Evolutionary conservation across 1,140 invertebrate genomes (phyloP), one percentile per base, ranked within the genome.

Genomic region (Papilio polytes): DNA sequence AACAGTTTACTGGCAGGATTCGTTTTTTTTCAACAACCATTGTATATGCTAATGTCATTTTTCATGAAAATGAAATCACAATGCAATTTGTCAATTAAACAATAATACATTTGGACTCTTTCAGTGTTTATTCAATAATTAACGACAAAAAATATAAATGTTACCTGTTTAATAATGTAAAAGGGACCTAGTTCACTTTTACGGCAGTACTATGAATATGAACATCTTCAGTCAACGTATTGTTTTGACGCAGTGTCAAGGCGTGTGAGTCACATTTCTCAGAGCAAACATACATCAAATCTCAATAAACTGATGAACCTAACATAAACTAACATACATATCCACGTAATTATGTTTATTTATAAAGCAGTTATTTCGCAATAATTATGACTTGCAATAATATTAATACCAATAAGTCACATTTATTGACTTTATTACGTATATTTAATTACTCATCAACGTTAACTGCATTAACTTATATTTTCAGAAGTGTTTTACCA

Each of bases 201-300:
- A 74, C 36, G 20, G 26, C 18, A 3, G 18, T n/a, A 76, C 74
- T 76, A 76, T 76, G 46, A 76, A 76, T 76, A 51, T 18, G 44
- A 76, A 46, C 74, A 76, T 76, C 51, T 76, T 26, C 22, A 46
- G 74, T 76, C n/a, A 7, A 76, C 44, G 46, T 53, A 22, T 46
- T 74, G 74, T 48, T 76, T 76, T 51, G 41, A 51, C 20, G 41
- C 46, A 76, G 8, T 76, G 74, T 76, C 46, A 76, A 51, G 44
- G 74, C 44, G 20, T 22, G 18, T 76, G 74, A 76, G 44, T 76
- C 74, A 76, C 74, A 76, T 76, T 76, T 51, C 74, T 26, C 20
- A 76, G 63, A 76, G 74, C 20, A 76, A 46, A 76, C 74, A 74
- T 51, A 46, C 41, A 76, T 76, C 41, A 51, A 53, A 48, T 53